phyloP scores from a whole-genome alignment of 2,797 vertebrate species.

The Molossus molossus region DNA sequence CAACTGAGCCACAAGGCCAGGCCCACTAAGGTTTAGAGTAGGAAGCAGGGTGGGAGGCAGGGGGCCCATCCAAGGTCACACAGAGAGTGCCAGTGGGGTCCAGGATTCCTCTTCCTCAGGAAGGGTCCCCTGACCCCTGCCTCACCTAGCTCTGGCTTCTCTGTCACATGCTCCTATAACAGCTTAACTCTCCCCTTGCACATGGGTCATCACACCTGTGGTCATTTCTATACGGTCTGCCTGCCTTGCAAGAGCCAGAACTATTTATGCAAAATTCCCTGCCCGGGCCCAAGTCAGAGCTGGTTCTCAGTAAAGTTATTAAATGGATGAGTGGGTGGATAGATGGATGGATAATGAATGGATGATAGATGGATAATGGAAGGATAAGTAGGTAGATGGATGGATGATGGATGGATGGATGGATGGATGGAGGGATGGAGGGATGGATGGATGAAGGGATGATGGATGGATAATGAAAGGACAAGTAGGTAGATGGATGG shows the following conservation, averaged over 20 bases:
- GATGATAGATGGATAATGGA: background rate
- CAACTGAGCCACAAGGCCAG: background rate
- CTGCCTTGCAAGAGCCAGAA: background rate
- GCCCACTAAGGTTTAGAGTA: background rate
- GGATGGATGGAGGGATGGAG: background rate
- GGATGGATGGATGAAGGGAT: background rate
- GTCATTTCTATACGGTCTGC: background rate
- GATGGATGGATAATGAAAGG: too few species aligned
- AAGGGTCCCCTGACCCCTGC: background rate
- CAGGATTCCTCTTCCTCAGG: background rate
- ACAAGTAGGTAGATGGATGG: rapidly evolving
- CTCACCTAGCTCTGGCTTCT: background rate
- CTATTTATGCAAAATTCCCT: background rate
- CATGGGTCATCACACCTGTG: background rate
- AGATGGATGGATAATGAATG: background rate
- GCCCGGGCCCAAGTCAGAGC: background rate
- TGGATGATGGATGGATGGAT: background rate
- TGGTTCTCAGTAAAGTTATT: background rate
- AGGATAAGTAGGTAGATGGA: background rate
- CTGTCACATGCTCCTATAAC: background rate
- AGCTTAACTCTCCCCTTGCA: background rate
- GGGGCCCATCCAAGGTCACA: background rate
- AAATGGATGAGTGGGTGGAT: background rate
- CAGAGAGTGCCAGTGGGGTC: background rate
- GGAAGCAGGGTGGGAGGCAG: background rate